Percentiles rank a stretch among this genome's conserved stretches.
Conservation (phyloP, 2,113 vertebrate genomes). For the Varanus salvator region DNA sequence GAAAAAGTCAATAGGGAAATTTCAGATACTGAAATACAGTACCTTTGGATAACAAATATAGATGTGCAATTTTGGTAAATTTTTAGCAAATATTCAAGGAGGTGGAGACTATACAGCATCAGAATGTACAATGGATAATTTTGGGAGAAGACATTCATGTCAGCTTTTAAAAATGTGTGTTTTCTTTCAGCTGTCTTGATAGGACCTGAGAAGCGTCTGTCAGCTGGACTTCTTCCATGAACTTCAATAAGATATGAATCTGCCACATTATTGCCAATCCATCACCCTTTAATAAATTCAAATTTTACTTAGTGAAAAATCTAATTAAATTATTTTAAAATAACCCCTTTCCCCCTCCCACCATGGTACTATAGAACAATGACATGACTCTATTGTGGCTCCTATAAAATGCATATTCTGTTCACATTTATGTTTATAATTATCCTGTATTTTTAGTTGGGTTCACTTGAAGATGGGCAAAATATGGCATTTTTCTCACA, state of each 20-base stretch:
- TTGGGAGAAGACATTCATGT: background rate
- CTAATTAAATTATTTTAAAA: constrained; percentile 72
- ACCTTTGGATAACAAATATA: background rate
- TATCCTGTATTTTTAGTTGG: constrained; percentile 84
- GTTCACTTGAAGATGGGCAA: constrained; percentile 81
- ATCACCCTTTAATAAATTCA: constrained; percentile 59
- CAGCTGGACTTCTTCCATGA: background rate
- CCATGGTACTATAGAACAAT: constrained; percentile 39
- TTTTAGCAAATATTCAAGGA: background rate
- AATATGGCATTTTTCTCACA: constrained; percentile 93
- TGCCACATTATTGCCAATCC: constrained; percentile 34
- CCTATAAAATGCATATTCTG: constrained; percentile 75
- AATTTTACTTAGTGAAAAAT: constrained; percentile 74
- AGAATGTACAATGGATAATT: background rate
- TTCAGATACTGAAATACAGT: background rate
- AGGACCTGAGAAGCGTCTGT: background rate
- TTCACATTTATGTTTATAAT: constrained; percentile 96
- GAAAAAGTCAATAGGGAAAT: background rate
- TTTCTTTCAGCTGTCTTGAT: background rate
- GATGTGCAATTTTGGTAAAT: background rate
- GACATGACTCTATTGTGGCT: constrained; percentile 60
- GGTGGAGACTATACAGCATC: background rate
- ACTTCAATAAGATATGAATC: background rate
- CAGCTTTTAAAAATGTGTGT: background rate
- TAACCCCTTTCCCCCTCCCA: constrained; percentile 53